Evolutionary conservation across 2,888 invertebrate genomes (phyloP), one percentile per base, ranked within the genome.

Genomic region (Heliconius aoede): DNA sequence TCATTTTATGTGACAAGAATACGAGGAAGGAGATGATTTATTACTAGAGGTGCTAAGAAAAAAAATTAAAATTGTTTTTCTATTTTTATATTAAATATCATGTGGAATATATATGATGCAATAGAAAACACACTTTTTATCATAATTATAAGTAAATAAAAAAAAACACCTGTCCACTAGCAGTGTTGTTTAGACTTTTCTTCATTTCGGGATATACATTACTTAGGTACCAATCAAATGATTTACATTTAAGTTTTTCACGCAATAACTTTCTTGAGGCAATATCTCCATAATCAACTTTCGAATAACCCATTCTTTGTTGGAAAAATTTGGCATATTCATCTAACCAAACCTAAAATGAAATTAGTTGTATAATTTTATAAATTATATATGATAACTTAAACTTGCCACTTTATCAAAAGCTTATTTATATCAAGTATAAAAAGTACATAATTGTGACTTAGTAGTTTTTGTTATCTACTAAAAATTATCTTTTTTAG

Each of bases 301-400:
- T 96, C 84, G 97, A 97, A 90, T 97, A 96, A 79, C 99, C 99
- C 86, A 99, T 98, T 86, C 99, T 95, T 91, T 99, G 98, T 91
- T 98, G 99, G 91, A 98, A 99, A 92, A 99, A 99, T 90, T 98
- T 97, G 83, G 98, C 97, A 91, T 98, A 99, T 81, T 99, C 98
- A 89, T 99, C 99, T 90, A 99, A 94, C 99, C 99, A 99, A 32
- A 99, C 98, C 91, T 96, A 5, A 18, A 81, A 83, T 21, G 3
- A 8, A 65, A 68, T 15, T 30, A 51, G 5, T 21, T 28, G 30
- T 65, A 65, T 30, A 36, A 24, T 18, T 36, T 60, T 36, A 55
- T 55, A 55, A 1, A 2, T 46, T 46, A 46, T 15, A 46, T 46
- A 46, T 46, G 32, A 11, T 32, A 32, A 32, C 15, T 40, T 40